phyloP scores from a whole-genome alignment of 2,113 vertebrate genomes.

The Psammodynastes pulverulentus region DNA sequence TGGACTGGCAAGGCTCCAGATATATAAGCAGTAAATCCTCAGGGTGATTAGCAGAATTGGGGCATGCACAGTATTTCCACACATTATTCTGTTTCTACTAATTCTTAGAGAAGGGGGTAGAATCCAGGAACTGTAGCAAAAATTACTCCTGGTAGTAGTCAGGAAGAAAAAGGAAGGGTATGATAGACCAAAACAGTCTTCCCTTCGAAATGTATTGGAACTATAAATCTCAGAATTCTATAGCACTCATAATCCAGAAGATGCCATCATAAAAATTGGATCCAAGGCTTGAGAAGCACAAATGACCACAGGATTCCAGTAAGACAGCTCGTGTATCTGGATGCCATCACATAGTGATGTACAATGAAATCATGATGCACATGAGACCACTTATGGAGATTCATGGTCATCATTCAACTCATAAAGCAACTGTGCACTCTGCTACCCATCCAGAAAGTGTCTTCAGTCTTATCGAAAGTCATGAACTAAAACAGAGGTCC shows the following conservation, averaged over 20 bases:
- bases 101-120: too few relatives aligned
- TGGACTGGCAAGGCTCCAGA: background rate
- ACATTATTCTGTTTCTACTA: background rate
- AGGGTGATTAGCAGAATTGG: background rate
- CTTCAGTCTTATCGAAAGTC: background rate
- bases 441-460: background rate
- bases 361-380: background rate
- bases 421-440: background rate
- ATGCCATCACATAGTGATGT: background rate
- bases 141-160: background rate
- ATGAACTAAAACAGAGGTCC: background rate
- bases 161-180: background rate
- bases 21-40: background rate
- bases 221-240: background rate
- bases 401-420: background rate
- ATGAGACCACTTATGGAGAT: background rate
- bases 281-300: background rate
- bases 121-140: background rate
- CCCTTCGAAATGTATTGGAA: background rate
- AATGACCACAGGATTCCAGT: background rate
- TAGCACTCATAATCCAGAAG: background rate
- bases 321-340: background rate
- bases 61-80: background rate
- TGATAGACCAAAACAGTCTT: background rate
- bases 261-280: background rate